A percentile compares a stretch with the other conserved stretches of the same genome.
Conservation (phyloP, 2,888 invertebrate genomes). For the Hydropsyche betteni region DNA sequence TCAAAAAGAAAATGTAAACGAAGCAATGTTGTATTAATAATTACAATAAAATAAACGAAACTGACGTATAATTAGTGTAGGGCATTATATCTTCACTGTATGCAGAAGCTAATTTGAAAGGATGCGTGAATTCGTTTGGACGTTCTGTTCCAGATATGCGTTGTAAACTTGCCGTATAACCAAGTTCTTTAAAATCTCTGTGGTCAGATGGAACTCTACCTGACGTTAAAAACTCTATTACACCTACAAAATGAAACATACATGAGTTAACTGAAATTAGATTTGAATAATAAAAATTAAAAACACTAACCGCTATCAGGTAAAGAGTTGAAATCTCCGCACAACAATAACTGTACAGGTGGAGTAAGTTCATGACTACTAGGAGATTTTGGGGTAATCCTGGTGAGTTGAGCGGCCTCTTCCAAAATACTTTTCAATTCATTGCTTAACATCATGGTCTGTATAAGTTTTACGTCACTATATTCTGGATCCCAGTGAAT, state of each 20-base stretch:
- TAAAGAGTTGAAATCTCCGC: constrained; percentile 98
- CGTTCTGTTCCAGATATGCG: constrained; percentile 89
- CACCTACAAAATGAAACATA: constrained; percentile 69
- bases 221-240: constrained; percentile 92
- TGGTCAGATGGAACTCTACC: constrained; percentile 92
- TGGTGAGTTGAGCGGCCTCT: constrained; percentile 82
- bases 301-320: constrained; percentile 85
- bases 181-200: constrained; percentile 95
- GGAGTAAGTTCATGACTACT: constrained; percentile 77
- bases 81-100: constrained; percentile 97
- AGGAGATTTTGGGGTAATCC: constrained; percentile 58
- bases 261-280: background rate
- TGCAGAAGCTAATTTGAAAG: constrained; percentile 93
- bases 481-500: constrained; percentile 99
- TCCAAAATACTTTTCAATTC: constrained; percentile 90
- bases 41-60: constrained; percentile 50
- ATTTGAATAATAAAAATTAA: background rate
- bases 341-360: constrained; percentile 90
- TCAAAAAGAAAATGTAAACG: constrained; percentile 39
- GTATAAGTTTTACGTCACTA: constrained; percentile 98
- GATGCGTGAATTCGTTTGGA: constrained; percentile 90
- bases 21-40: background rate
- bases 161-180: constrained; percentile 90
- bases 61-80: constrained; percentile 98
- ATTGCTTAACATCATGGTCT: constrained; percentile 98